Conservation (phyloP, 2,888 invertebrate species). For the Tineola bisselliella region DNA sequence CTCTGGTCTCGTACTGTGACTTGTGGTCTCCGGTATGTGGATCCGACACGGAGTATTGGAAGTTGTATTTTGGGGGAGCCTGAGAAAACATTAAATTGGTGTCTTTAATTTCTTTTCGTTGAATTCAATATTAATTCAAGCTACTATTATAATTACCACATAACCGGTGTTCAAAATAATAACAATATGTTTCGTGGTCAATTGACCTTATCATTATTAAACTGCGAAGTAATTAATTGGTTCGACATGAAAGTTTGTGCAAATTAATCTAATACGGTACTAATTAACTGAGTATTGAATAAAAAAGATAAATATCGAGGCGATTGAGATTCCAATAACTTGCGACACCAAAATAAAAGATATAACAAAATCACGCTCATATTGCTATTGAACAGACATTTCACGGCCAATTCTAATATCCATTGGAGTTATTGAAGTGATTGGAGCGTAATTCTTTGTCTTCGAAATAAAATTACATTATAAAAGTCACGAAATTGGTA, state of each 20-base stretch:
- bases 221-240: too few species aligned
- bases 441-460: background rate
- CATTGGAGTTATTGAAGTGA: background rate
- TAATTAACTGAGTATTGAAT: slow-evolving; percentile 18
- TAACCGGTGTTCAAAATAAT: too few species aligned
- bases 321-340: background rate
- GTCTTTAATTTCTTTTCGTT: background rate
- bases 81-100: too few species aligned
- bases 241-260: too few species aligned
- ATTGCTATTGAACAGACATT: background rate
- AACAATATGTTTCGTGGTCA: too few species aligned
- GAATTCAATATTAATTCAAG: too few species aligned
- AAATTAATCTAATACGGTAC: slow-evolving; percentile 18
- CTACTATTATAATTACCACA: too few species aligned
- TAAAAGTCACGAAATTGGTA: background rate
- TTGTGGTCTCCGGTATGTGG: slow-evolving; percentile 15
- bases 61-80: slow-evolving; percentile 28
- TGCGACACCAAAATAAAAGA: background rate
- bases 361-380: background rate
- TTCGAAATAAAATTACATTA: background rate
- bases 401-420: background rate
- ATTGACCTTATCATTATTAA: too few species aligned
- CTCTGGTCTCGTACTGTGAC: slow-evolving; percentile 14
- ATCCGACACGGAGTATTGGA: slow-evolving; percentile 12
- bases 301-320: background rate